Evolutionary conservation across 2,888 invertebrate species (phyloP), one percentile per base, ranked within the genome.

Genomic region (Odontothrips loti): DNA sequence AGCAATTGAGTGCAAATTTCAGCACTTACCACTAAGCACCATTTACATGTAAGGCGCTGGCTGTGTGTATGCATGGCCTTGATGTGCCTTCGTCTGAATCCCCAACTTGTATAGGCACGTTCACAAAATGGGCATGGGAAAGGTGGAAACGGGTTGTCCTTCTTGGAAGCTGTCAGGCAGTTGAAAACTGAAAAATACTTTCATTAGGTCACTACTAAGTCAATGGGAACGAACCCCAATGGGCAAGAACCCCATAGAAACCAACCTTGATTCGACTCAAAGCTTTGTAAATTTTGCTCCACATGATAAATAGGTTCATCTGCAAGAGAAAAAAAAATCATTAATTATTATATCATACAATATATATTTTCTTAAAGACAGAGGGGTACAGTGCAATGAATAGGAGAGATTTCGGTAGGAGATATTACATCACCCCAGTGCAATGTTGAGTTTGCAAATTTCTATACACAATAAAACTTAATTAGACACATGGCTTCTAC

Each of bases 51-150:
- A 34, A 85, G 82, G 58, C 83, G 82, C 47, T 48, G 82, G 81
- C 85, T 86, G 88, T 89, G 88, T 87, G 86, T 88, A 85, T 91
- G 91, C 80, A 90, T 88, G 4, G 91, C 90, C 84, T 91, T 91
- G 75, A 91, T 91, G 86, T 91, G 91, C 83, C 91, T 88, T 84
- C 91, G 87, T 51, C 91, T 87, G 82, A 91, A 91, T 0, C 91
- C 91, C 91, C 91, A 91, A 82, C 91, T 91, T 83, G 91, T 90
- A 86, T 91, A 91, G 8, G 91, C 89, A 79, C 91, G 89, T 23
- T 90, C 90, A 85, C 91, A 91, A 85, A 91, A 91, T 0, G 91
- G 91, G 82, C 91, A 91, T 0, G 91, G 91, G 84, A 91, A 91
- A 27, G 91, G 91, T 10, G 86, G 87, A 83, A 85, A 86, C 9